phyloP scores from a whole-genome alignment of 2,113 vertebrate species.

The Laticauda laticaudata region DNA sequence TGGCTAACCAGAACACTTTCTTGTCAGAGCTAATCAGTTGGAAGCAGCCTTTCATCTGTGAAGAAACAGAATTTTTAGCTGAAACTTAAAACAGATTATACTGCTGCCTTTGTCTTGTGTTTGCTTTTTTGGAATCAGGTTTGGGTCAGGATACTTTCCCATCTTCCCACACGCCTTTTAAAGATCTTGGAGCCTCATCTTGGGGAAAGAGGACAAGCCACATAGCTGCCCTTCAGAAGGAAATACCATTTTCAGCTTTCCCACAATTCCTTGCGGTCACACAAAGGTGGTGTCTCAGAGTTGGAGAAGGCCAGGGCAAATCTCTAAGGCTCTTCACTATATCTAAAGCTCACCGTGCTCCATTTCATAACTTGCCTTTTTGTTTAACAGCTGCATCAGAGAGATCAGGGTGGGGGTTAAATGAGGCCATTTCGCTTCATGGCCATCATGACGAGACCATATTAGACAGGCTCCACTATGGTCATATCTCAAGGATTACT shows the following conservation, averaged over 20 bases:
- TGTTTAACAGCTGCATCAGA: not conserved
- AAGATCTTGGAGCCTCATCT: not conserved
- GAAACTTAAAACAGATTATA: too few relatives aligned
- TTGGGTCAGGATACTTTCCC: too few relatives aligned
- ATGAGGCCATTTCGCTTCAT: not conserved
- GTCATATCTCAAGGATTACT: not conserved
- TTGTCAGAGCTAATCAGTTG: too few relatives aligned
- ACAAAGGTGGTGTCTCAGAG: not conserved
- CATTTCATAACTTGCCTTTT: not conserved
- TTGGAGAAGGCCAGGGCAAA: not conserved
- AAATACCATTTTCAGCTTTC: not conserved
- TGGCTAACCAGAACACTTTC: too few relatives aligned
- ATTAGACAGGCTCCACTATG: not conserved
- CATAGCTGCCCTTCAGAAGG: not conserved
- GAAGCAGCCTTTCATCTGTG: too few relatives aligned
- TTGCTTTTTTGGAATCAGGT: too few relatives aligned
- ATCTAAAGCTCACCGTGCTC: not conserved
- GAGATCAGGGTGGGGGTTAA: not conserved
- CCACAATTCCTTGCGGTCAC: not conserved
- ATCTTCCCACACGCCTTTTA: not conserved
- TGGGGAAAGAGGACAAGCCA: not conserved
- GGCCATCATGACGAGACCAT: not conserved
- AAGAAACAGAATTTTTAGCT: too few relatives aligned
- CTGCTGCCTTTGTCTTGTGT: too few relatives aligned
- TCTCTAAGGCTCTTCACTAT: too few relatives aligned